Evolutionary conservation across 2,113 vertebrate genomes (phyloP), one percentile per base, ranked within the genome.

Genomic region (Cinclus mexicanus): DNA sequence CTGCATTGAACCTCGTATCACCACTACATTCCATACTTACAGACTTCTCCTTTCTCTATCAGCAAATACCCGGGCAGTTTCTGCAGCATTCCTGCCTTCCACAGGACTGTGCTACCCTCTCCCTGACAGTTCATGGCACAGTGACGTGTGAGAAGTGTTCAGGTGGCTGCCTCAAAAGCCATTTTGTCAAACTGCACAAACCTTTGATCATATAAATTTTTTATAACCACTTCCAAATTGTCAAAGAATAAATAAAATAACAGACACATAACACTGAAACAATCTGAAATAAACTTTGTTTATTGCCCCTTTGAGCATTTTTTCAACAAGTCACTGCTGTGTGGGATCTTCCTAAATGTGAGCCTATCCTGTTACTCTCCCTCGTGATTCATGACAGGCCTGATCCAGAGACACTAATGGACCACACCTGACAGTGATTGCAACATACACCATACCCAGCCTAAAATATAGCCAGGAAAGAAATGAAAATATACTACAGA

Each of bases 271-370:
- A 93, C 47, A 39, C 7, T 49, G 84, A 95, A 94, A 96, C 95
- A 97, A 98, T 94, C 78, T 72, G 76, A 96, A 96, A 90, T 60
- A 78, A 97, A 95, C 93, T 95, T 91, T 87, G 90, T 96, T 97
- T 98, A 97, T 95, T 93, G 93, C 67, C 71, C 94, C 94, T 81
- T 39, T 9, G 46, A 96, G 91, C 6, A 5, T 81, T 90, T 94
- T 93, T 90, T 97, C 7, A 25, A 75, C 83, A 85, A 95, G 90
- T 70, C 93, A 72, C 83, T 96, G 87, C 76, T 84, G 70, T 4
- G 5, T 50, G n/a, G 53, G 79, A 89, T 89, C 19, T 41, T 24
- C 63, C n/a, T 31, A 88, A 42, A 46, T 3, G 22, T 41, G 76
- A 91, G 77, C 26, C 94, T 74, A 9, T 59, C 15, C 25, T 72